Base-by-base conservation (phyloP, 2,113 vertebrate genomes). In the Meleagris gallopavo region DNA sequence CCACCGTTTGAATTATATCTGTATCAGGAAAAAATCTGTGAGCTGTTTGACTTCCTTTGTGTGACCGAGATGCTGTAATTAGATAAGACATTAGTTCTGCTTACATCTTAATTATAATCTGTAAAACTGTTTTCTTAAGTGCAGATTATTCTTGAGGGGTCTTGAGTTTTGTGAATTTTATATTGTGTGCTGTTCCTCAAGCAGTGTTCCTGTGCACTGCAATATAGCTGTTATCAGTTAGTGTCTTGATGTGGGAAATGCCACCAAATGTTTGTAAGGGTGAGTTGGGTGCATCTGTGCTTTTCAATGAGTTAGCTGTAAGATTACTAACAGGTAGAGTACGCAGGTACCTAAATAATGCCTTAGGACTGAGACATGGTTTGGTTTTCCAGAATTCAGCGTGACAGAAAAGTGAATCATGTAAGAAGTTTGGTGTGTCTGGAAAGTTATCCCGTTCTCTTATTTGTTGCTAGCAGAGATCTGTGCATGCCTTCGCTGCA, bases 31-130 rank as follows among this genome's bases (percentile, higher is more conserved):
- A 89, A 45, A 21, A 16, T 76, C 52, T 48, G 43, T 48, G 43
- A 48, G 27, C 32, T 46, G 29, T 89, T 85, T 93, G 48, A 29
- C 43, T 95, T 88, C 41, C 30, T 30, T 45, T 88, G 43, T 57
- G n/a, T 65, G 83, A 57, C 57, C 62, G 64, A 79, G 38, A 13
- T 91, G n/a, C 40, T 87, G 64, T 91, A 83, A 15, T 88, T 38
- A 91, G 46, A 14, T 81, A 64, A 89, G 62, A 32, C 40, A 36
- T 13, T 64, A 60, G 60, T 93, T 95, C 62, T 86, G 46, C 83
- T 88, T 90, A 52, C 25, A 18, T 45, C 61, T 34, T 48, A 91
- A 7, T 48, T 80, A 60, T 65, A 57, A 81, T 81, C n/a, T 81
- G 38, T 48, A 60, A 90, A 90, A 57, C 46, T 25, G 8, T 45